phyloP scores from a whole-genome alignment of 1,140 invertebrate species.

The Drosophila pallidifrons region DNA sequence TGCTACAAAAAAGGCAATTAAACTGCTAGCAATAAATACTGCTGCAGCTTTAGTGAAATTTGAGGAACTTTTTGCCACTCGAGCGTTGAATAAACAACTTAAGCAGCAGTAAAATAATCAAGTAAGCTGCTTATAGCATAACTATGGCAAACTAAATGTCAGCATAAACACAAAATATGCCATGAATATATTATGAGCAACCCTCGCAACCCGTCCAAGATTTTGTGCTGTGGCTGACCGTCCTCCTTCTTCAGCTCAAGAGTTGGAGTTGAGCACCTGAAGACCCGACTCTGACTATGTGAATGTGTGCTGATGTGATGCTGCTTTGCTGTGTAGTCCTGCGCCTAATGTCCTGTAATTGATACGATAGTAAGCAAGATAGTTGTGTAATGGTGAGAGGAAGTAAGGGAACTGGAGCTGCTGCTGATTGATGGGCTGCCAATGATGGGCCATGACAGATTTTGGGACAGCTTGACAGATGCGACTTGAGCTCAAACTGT shows the following conservation, averaged over 20 bases:
- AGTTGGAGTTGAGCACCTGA: background rate
- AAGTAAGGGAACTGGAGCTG: too few species aligned
- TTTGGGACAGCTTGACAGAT: conserved; percentile 14
- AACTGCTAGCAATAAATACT: too few species aligned
- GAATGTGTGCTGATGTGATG: background rate
- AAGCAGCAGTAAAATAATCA: background rate
- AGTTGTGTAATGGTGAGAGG: background rate
- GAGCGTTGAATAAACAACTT: background rate
- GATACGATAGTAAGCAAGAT: conserved; percentile 9
- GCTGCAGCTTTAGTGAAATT: background rate
- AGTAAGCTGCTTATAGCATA: background rate
- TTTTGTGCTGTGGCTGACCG: background rate
- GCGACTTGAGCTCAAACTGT: background rate
- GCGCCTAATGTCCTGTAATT: conserved; percentile 30
- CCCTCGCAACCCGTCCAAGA: background rate
- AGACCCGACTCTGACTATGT: background rate
- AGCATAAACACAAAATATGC: background rate
- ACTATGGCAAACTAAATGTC: background rate
- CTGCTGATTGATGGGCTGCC: conserved; percentile 12
- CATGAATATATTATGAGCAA: background rate
- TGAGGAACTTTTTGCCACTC: background rate
- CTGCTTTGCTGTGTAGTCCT: background rate
- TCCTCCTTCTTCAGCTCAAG: background rate
- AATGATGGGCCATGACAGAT: conserved; percentile 26
- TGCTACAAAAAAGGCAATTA: too few species aligned